phyloP scores from a whole-genome alignment of 1,140 invertebrate species.

The Bemisia tabaci region DNA sequence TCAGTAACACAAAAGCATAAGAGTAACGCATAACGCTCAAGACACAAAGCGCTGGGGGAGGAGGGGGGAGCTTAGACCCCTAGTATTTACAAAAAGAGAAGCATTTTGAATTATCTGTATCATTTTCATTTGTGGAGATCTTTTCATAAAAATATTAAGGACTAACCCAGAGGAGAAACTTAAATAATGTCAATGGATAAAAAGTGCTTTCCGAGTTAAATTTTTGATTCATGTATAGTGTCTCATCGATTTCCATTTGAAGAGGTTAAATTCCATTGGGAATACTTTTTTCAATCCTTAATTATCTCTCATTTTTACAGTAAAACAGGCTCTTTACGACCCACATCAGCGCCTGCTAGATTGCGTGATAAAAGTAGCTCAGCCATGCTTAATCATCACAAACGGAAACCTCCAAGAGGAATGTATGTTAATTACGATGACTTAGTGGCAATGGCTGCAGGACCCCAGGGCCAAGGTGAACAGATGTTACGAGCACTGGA shows the following conservation, averaged over 20 bases:
- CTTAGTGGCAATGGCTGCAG: conserved; percentile 68
- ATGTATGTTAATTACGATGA: conserved; percentile 97
- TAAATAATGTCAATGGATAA: too few species aligned
- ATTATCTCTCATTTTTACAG: conserved; percentile 25
- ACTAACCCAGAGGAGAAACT: too few species aligned
- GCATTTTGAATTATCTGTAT: too few species aligned
- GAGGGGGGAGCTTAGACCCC: too few species aligned
- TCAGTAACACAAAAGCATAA: too few species aligned
- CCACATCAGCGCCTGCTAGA: conserved; percentile 37
- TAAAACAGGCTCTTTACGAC: conserved; percentile 38
- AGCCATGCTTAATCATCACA: conserved; percentile 54
- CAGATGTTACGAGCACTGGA: conserved; percentile 81
- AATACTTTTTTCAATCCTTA: not conserved
- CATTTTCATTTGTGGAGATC: too few species aligned
- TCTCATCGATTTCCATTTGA: not conserved
- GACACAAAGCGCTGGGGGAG: too few species aligned
- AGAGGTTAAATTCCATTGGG: not conserved
- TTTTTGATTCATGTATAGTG: too few species aligned
- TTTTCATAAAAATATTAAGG: too few species aligned
- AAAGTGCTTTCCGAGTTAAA: too few species aligned
- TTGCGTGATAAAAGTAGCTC: conserved; percentile 25
- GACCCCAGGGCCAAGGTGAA: conserved; percentile 49
- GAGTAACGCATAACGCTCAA: too few species aligned
- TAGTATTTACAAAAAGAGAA: too few species aligned
- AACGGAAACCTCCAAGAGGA: conserved; percentile 82